Evolutionary conservation across 1,140 invertebrate genomes (phyloP), one percentile per base, ranked within the genome.

Genomic region (Penaeus chinensis): DNA sequence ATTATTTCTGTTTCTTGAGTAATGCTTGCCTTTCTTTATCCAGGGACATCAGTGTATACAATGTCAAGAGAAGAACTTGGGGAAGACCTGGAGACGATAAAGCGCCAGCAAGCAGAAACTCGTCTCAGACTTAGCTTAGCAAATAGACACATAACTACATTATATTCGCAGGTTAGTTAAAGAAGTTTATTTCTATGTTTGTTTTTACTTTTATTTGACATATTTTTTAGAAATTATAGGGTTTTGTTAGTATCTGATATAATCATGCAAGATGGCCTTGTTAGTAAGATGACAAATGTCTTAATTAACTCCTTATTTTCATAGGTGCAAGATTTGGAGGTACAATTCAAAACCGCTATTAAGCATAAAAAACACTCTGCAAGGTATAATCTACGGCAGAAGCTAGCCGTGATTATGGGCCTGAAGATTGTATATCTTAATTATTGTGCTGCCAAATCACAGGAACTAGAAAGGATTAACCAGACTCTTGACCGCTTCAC

Each of bases 401-500:
- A 88, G 62, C 77, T 88, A 27, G 82, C 87, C 8, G 87, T 88
- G 13, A 84, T 88, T 27, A 88, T 88, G 87, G 87, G 87, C 18
- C 82, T 88, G 42, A 88, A 88, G 63, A 88, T 88, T 79, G 87
- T 88, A 19, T 88, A 88, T 78, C 63, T 88, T 24, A 88, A 88
- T 47, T 88, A 88, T 37, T 88, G 87, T 42, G 79, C 87, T 16
- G 87, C 77, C 3, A 88, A 88, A 22, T 79, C 87, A 10, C 87
- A 84, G 66, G 87, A 88, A 24, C 54, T 88, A 27, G 82, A 88
- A 80, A 60, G 78, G 8, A 84, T 88, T 20, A 88, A 79, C 42
- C 76, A 84, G 22, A 88, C 79, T 71, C 74, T 88, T 20, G 76
- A 61, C 5, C 32, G 76, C 7, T 62, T 84, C 13, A 80, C 42